These are phyloP conservation scores for Mirounga angustirostris DNA, from an alignment of 2,113 vertebrate genomes.

Conservation along the genomic window DNA sequence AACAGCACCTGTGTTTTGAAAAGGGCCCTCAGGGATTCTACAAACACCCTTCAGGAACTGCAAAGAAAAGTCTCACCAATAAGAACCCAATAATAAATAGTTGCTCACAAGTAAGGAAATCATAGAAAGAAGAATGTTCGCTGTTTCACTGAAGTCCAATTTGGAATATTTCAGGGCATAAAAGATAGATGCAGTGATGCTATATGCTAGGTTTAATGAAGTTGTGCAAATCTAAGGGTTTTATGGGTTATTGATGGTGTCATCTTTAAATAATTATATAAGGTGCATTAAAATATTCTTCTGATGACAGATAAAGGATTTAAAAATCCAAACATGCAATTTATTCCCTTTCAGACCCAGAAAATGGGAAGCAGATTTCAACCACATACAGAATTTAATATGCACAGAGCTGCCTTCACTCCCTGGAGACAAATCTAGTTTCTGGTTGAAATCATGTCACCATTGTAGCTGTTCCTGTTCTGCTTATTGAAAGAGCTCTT, in stretches of 20 bases:
- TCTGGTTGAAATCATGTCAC: slow-evolving; percentile 62
- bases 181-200: neutral
- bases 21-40: neutral
- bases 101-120: slow-evolving; percentile 7
- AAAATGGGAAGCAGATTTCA: slow-evolving; percentile 8
- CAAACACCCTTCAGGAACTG: neutral
- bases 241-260: slow-evolving; percentile 58
- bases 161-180: slow-evolving; percentile 6
- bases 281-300: slow-evolving; percentile 47
- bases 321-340: slow-evolving; percentile 39
- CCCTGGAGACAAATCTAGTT: slow-evolving; percentile 57
- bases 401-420: slow-evolving; percentile 6
- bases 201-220: slow-evolving; percentile 48
- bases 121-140: neutral
- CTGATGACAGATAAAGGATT: slow-evolving; percentile 57
- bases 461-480: slow-evolving; percentile 15
- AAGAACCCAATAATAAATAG: neutral
- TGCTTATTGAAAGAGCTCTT: slow-evolving; percentile 24
- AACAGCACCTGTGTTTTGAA: neutral
- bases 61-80: neutral
- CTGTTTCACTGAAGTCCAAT: slow-evolving; percentile 23
- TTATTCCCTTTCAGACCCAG: slow-evolving; percentile 18
- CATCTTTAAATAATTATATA: slow-evolving; percentile 63
- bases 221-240: slow-evolving; percentile 28
- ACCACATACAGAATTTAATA: slow-evolving; percentile 31